These are phyloP conservation scores for Poeciliopsis retropinna DNA, from an alignment of 2,113 vertebrate genomes.

Conservation along the genomic window DNA sequence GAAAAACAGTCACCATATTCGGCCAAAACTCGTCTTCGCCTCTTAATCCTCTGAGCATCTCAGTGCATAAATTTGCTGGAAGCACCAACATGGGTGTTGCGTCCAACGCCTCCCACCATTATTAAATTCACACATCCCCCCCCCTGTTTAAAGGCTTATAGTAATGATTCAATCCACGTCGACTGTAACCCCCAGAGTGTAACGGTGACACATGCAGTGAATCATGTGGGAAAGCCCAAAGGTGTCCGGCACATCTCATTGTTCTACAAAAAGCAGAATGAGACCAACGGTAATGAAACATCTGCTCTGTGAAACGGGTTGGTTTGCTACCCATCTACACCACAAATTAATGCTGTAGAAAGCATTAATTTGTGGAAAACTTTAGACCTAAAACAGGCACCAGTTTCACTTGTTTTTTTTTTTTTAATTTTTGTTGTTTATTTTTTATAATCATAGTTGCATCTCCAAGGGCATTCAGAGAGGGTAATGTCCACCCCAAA, in stretches of 20 bases:
- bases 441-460: too few species aligned
- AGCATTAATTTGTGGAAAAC: neutral
- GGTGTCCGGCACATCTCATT: conserved; percentile 51
- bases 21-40: neutral
- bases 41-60: conserved; percentile 16
- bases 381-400: neutral
- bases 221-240: conserved; percentile 77
- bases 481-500: too few species aligned
- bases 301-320: neutral
- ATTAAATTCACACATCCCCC: conserved; percentile 56
- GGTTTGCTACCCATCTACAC: neutral
- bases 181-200: conserved; percentile 62
- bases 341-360: too few species aligned
- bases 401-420: neutral
- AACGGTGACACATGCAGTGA: conserved; percentile 74
- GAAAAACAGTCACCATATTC: neutral
- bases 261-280: conserved; percentile 37
- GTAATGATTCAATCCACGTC: conserved; percentile 65
- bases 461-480: too few species aligned
- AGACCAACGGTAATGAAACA: neutral
- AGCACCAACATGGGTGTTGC: conserved; percentile 15
- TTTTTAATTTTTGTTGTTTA: too few species aligned
- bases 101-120: conserved; percentile 37
- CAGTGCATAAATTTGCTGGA: conserved; percentile 10
- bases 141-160: conserved; percentile 47